Evolutionary conservation across 2,113 vertebrate species (phyloP).

Genomic region (Psittacula cyanocephala): DNA sequence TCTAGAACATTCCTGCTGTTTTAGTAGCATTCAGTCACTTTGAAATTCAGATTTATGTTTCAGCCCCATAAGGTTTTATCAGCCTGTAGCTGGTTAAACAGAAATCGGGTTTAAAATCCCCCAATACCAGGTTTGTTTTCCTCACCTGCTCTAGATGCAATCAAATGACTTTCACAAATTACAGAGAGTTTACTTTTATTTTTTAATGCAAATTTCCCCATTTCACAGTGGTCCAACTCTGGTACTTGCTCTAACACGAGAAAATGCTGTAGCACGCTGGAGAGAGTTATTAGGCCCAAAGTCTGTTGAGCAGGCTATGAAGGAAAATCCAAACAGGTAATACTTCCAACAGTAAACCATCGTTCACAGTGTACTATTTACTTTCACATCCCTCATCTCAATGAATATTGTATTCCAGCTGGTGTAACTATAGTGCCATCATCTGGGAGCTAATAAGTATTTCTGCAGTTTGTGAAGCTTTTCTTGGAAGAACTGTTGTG

Average conservation of each 20-base stretch:
- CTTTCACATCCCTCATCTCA: neutral
- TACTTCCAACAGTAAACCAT: neutral
- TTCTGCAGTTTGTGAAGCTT: neutral
- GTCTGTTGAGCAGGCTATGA: constrained; percentile 43
- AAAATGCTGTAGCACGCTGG: constrained; percentile 70
- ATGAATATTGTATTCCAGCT: neutral
- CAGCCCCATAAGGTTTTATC: neutral
- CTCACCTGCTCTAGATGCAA: neutral
- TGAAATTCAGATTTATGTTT: neutral
- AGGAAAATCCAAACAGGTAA: constrained; percentile 63
- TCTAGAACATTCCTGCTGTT: neutral
- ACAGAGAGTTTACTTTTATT: neutral
- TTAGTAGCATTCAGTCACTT: neutral
- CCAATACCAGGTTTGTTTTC: neutral
- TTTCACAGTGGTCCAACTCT: constrained; percentile 72
- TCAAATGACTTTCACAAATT: neutral
- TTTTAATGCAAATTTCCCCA: neutral
- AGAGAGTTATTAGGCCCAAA: constrained; percentile 68
- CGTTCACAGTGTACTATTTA: neutral
- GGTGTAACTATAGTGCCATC: constrained; percentile 38
- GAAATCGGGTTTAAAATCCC: neutral
- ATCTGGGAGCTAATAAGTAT: neutral
- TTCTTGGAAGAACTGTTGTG: neutral
- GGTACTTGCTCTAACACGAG: constrained; percentile 65
- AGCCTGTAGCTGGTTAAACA: neutral